Conservation (phyloP, 2,113 vertebrate genomes). For the Rhinolophus sinicus region DNA sequence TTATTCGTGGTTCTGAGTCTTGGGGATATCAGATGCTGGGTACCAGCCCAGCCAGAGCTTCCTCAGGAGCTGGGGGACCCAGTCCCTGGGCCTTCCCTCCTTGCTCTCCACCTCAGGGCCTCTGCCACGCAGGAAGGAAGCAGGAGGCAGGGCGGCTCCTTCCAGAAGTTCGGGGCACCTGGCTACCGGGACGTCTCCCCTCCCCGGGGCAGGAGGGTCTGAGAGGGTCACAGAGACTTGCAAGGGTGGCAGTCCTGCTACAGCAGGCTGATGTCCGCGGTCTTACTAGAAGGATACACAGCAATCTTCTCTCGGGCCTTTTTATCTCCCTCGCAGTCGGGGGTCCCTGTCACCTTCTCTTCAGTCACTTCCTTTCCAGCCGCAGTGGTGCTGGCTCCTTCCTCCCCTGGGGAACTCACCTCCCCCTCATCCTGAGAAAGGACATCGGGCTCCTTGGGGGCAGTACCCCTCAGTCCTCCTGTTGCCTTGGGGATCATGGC, state of each 20-base stretch:
- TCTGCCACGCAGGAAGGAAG: neutral
- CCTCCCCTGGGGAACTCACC: neutral
- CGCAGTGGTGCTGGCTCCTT: neutral
- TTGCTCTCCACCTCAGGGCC: neutral
- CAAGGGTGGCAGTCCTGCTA: neutral
- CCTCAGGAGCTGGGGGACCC: neutral
- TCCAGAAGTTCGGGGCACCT: neutral
- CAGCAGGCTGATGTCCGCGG: rapidly evolving
- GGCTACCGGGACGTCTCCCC: neutral
- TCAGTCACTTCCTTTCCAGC: neutral
- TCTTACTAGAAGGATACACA: neutral
- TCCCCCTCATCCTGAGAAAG: neutral
- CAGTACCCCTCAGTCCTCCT: neutral
- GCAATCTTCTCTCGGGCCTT: neutral
- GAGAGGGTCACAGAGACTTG: rapidly evolving
- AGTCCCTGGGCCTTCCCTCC: neutral
- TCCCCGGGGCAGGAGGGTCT: neutral
- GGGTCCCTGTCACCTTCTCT: neutral
- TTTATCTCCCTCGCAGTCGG: neutral
- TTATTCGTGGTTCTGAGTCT: neutral
- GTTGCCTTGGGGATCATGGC: neutral
- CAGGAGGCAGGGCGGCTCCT: neutral
- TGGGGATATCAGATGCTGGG: neutral
- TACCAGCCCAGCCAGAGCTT: neutral
- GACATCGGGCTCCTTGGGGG: neutral